phyloP scores from a whole-genome alignment of 2,113 vertebrate genomes.

The Rhizomys pruinosus region DNA sequence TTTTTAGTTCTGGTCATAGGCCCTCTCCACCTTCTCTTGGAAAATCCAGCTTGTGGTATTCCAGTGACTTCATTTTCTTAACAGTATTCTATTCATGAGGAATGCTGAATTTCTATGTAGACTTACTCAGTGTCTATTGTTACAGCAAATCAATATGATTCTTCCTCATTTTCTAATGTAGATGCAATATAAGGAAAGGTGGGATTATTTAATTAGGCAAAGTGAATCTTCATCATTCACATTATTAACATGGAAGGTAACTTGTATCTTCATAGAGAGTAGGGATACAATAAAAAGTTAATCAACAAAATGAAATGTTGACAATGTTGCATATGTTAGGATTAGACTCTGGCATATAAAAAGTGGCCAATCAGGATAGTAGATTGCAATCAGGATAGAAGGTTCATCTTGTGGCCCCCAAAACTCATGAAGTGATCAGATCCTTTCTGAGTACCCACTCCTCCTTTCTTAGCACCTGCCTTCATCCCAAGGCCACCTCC shows the following conservation, averaged over 20 bases:
- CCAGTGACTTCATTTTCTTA: constrained; percentile 34
- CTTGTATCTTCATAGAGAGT: not conserved
- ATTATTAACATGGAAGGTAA: constrained; percentile 24
- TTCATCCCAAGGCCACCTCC: not conserved
- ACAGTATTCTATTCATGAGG: constrained; percentile 1
- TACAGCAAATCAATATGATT: not conserved
- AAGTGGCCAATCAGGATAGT: not conserved
- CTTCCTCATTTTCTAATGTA: constrained; percentile 1
- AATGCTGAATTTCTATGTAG: constrained; percentile 9
- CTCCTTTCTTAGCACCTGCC: not conserved
- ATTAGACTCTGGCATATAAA: not conserved
- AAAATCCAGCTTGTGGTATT: constrained; percentile 49
- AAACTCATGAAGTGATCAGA: not conserved
- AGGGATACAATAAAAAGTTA: not conserved
- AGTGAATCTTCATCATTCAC: constrained; percentile 8
- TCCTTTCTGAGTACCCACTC: not conserved
- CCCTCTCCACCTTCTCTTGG: constrained; percentile 31
- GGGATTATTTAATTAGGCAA: not conserved
- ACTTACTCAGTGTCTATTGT: not conserved
- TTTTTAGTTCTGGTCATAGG: constrained; percentile 63
- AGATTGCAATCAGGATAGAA: not conserved
- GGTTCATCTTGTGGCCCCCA: not conserved
- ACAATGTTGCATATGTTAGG: not conserved
- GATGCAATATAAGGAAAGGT: not conserved
- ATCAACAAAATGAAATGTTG: not conserved